A percentile compares a stretch with the other conserved stretches of the same genome.
These are phyloP conservation scores for Ypsolopha sequella DNA, from an alignment of 2,888 invertebrate genomes.

Conservation along the genomic window DNA sequence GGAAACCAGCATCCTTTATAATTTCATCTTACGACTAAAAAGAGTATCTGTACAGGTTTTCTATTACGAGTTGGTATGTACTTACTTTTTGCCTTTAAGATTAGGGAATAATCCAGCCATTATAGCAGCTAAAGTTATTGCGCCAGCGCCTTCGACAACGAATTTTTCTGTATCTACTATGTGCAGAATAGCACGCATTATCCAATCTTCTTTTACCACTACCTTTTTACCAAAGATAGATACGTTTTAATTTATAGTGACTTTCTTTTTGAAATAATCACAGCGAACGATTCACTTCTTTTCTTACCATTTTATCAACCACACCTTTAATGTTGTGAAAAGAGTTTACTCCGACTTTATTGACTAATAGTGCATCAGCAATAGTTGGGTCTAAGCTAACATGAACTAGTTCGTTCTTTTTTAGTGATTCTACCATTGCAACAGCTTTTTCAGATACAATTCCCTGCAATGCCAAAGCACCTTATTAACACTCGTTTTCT, in stretches of 20 bases:
- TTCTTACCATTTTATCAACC: constrained; percentile 54
- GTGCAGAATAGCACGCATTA: constrained; percentile 83
- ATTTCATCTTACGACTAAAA: too few relatives aligned
- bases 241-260: too few relatives aligned
- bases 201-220: constrained; percentile 87
- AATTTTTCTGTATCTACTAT: constrained; percentile 86
- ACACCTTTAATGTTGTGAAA: constrained; percentile 46
- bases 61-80: constrained; percentile 19
- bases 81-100: constrained; percentile 84
- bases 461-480: constrained; percentile 26
- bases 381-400: constrained; percentile 77
- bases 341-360: constrained; percentile 48
- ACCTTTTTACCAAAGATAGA: constrained; percentile 38
- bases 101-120: constrained; percentile 84
- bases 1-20: too few relatives aligned
- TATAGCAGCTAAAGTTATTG: constrained; percentile 83
- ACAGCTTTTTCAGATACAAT: constrained; percentile 49
- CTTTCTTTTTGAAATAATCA: too few relatives aligned
- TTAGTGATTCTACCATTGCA: constrained; percentile 52
- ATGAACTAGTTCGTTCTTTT: constrained; percentile 79
- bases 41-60: too few relatives aligned
- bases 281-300: too few relatives aligned
- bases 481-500: not conserved
- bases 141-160: constrained; percentile 92
- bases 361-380: constrained; percentile 81